Base-by-base conservation (phyloP, 2,113 vertebrate genomes). In the Macroglossus sobrinus region DNA sequence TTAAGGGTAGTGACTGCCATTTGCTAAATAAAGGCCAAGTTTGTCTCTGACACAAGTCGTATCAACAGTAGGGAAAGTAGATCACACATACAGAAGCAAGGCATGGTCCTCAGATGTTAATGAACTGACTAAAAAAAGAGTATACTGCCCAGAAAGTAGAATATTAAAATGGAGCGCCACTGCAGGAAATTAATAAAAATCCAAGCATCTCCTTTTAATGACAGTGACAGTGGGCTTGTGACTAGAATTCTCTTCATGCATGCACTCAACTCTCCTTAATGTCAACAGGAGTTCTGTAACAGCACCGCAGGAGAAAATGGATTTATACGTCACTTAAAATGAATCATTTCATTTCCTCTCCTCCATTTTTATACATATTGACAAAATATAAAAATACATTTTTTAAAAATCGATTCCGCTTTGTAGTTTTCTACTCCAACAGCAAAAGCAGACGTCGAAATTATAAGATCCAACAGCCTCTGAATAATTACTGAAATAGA, bases 341-440 rank as follows among this genome's bases (percentile, higher is more conserved):
- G 94, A 95, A 93, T 94, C 80, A 82, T 82, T 78, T 94, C 79
- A 84, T 81, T 96, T 92, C 91, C 80, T 92, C 55, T 43, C 38
- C 81, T 88, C 80, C 55, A 47, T 59, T 85, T 95, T 75, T 75
- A 80, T 47, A 88, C 63, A 72, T 79, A 96, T 89, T 71, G 90
- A 97, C 81, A 94, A 88, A 93, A 90, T 92, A 64, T 79, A 97
- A 96, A 97, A 96, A 95, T 91, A 84, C 30, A 50, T 89, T 88
- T 55, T 40, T 18, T 81, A 89, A 63, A 86, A 89, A 96, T 96
- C 88, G 2, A 96, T 97, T 87, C 11, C 4, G 57, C 90, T 94
- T 84, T 92, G 84, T 84, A 61, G 79, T 35, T 47, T 69, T 96
- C 93, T 87, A 35, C 30, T 43, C 68, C 45, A 75, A 85, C 5